phyloP scores from a whole-genome alignment of 2,888 invertebrate genomes.

The Spisula subtruncata region DNA sequence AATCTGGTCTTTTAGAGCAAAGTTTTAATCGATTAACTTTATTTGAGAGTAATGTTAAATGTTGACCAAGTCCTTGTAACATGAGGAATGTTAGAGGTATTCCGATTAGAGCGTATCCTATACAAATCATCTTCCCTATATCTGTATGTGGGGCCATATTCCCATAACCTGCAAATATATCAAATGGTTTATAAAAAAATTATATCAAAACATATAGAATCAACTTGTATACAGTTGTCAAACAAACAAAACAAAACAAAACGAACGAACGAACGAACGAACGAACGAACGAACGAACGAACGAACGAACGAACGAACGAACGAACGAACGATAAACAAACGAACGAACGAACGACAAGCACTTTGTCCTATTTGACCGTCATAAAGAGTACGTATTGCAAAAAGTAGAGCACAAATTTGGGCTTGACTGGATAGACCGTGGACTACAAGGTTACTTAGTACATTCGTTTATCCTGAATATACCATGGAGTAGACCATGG shows the following conservation, averaged over 20 bases:
- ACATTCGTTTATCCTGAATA: no score
- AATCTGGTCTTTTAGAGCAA: conserved; percentile 78
- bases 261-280: not conserved
- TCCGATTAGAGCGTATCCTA: conserved; percentile 82
- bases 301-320: not conserved
- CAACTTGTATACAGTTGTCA: no score
- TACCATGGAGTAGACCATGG: no score
- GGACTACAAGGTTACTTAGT: no score
- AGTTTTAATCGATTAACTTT: conserved; percentile 78
- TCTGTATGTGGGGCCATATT: conserved; percentile 81
- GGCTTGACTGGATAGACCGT: no score
- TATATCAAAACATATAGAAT: no score
- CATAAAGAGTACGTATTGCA: no score
- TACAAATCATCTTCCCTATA: conserved; percentile 79
- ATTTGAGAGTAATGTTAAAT: conserved; percentile 74
- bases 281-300: not conserved
- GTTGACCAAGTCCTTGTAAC: conserved; percentile 80
- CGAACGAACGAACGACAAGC: no score
- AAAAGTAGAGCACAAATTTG: no score
- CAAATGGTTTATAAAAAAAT: no score
- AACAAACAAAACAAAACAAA: not conserved
- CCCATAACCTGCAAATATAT: conserved; percentile 80
- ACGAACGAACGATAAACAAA: not conserved
- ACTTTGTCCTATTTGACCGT: no score
- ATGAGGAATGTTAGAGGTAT: conserved; percentile 83